phyloP scores from a whole-genome alignment of 64 coral and sea anemone species.

The Orbicella faveolata region DNA sequence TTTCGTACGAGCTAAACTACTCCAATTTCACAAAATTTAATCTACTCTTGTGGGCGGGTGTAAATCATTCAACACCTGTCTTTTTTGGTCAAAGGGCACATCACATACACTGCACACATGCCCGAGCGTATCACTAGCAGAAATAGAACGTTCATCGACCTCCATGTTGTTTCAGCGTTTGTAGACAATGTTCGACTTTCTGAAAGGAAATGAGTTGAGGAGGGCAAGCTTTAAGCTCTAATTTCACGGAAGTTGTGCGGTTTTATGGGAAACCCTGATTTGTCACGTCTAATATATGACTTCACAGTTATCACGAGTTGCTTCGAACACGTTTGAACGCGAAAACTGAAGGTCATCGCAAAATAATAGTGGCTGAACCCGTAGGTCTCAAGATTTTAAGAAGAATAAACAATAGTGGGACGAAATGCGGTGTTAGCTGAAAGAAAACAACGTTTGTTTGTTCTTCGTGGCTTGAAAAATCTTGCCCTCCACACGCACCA shows the following conservation, averaged over 20 bases:
- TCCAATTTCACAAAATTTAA: neutral
- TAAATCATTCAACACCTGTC: neutral
- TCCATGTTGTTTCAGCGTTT: too few relatives aligned
- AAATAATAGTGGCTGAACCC: conserved; percentile 27
- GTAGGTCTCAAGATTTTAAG: neutral
- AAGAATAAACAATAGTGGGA: conserved; percentile 30
- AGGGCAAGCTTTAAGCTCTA: neutral
- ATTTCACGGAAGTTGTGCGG: neutral
- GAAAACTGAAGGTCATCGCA: conserved; percentile 18
- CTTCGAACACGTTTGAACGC: neutral
- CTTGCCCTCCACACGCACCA: neutral
- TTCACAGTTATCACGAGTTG: neutral
- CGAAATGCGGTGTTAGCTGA: conserved; percentile 45
- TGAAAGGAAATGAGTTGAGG: neutral
- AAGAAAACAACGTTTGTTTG: conserved; percentile 44
- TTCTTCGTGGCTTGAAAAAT: conserved; percentile 1
- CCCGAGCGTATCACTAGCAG: neutral
- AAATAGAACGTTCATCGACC: neutral
- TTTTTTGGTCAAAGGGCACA: conserved; percentile 4
- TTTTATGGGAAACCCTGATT: neutral
- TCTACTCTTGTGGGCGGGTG: neutral
- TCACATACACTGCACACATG: neutral
- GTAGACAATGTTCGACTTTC: neutral
- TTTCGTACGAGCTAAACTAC: neutral
- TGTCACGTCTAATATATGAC: neutral